Evolutionary conservation across 2,113 vertebrate species (phyloP).

Genomic region (Protobothrops flavoviridis): DNA sequence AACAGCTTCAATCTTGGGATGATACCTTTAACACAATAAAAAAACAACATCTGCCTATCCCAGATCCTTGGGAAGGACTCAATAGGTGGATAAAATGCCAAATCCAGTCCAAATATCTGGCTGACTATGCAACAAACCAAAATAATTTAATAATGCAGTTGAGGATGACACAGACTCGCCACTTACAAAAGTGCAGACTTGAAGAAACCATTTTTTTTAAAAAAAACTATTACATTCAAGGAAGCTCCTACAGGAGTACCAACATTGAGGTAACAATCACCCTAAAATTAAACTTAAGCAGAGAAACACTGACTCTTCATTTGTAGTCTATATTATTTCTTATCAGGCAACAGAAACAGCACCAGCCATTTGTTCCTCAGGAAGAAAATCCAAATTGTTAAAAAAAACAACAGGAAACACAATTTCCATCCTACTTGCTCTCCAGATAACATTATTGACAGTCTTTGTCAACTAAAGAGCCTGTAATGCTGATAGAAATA

Average conservation of each 20-base stretch:
- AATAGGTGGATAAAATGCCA: too few relatives aligned
- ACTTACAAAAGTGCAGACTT: background rate
- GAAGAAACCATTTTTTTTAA: background rate
- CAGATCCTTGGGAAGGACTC: too few relatives aligned
- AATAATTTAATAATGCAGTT: background rate
- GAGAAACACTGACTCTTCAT: background rate
- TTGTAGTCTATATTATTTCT: background rate
- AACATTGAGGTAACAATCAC: background rate
- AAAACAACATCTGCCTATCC: too few relatives aligned
- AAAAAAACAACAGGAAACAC: too few relatives aligned
- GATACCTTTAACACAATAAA: too few relatives aligned
- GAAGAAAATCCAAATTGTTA: background rate
- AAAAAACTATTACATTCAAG: background rate
- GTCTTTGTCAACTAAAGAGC: too few relatives aligned
- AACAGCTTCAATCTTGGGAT: too few relatives aligned
- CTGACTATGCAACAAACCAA: too few relatives aligned
- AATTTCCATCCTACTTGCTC: too few relatives aligned
- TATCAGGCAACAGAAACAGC: background rate
- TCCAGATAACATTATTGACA: too few relatives aligned
- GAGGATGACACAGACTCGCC: background rate
- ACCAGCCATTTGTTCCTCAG: background rate
- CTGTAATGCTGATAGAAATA: too few relatives aligned
- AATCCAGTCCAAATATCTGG: too few relatives aligned
- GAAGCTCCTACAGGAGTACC: background rate
- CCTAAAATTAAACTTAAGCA: background rate